Percentiles rank a stretch among this genome's conserved stretches.
These are phyloP conservation scores for Atopsyche davidsoni DNA, from an alignment of 1,140 invertebrate genomes.

Conservation along the genomic window DNA sequence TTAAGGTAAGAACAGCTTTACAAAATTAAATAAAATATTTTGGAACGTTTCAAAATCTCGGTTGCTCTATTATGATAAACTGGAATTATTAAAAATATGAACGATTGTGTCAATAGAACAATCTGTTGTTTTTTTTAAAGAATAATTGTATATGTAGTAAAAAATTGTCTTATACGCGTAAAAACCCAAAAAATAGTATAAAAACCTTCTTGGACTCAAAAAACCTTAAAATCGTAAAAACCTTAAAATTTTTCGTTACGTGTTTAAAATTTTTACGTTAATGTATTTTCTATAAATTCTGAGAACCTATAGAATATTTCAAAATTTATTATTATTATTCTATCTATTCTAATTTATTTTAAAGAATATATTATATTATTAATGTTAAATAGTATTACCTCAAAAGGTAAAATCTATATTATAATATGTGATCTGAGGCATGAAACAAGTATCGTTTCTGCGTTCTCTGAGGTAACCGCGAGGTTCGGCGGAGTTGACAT, in stretches of 20 bases:
- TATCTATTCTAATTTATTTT: no score
- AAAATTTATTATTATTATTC: no score
- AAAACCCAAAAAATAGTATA: not conserved
- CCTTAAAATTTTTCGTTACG: not conserved
- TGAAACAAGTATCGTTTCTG: slow-evolving; percentile 48
- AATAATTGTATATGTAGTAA: not conserved
- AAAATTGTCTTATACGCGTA: not conserved
- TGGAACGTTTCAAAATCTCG: no score
- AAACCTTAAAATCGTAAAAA: not conserved
- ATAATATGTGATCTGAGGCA: slow-evolving; percentile 53
- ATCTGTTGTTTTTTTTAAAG: no score
- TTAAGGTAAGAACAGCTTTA: slow-evolving; percentile 51
- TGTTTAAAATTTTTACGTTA: not conserved
- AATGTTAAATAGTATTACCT: not conserved
- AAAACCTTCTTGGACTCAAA: not conserved
- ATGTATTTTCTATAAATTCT: not conserved
- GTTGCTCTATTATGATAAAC: no score
- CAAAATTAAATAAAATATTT: no score
- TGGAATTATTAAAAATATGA: no score
- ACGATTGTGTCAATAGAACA: no score
- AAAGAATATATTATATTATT: not conserved
- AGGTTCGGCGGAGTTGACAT: slow-evolving; percentile 53
- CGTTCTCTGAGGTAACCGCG: slow-evolving; percentile 47
- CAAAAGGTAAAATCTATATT: slow-evolving; percentile 31
- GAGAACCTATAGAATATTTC: not conserved